Evolutionary conservation across 2,113 vertebrate species (phyloP).

Genomic region (pig (Sus scrofa)): T2T-Sscrofa CM000816.6:101820001-101820500

Average conservation of each 20-base stretch:
- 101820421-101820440: not conserved
- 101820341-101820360: not conserved
- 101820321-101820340: constrained; percentile 26
- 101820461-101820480: not conserved
- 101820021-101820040: not conserved
- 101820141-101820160: constrained; percentile 75
- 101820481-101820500: not conserved
- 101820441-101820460: too few relatives aligned
- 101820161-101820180: constrained; percentile 85
- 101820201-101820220: constrained; percentile 76
- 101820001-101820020: not conserved
- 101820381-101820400: not conserved
- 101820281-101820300: constrained; percentile 55
- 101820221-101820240: constrained; percentile 65
- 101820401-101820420: not conserved
- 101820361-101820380: not conserved
- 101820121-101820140: constrained; percentile 45
- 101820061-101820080: constrained; percentile 5
- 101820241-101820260: constrained; percentile 66
- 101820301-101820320: not conserved
- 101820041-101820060: constrained; percentile 34
- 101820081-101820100: constrained; percentile 56
- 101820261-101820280: constrained; percentile 50
- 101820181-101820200: constrained; percentile 87
- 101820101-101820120: constrained; percentile 29